phyloP scores from a whole-genome alignment of 2,797 vertebrate species.

The Oreochromis grahami region DNA sequence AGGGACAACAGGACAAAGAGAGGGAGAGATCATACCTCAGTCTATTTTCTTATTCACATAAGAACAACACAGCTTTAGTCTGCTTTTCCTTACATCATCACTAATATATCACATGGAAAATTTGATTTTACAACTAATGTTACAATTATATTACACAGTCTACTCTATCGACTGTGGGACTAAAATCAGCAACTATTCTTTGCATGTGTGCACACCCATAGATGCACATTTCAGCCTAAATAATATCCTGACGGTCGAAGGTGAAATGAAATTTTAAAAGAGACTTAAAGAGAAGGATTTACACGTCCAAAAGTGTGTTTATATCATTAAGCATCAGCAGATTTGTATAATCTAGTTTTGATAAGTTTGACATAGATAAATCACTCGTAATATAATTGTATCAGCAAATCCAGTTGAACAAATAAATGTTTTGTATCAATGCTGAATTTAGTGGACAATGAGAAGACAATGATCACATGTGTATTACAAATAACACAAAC shows the following conservation, averaged over 20 bases:
- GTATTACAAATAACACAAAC: background rate
- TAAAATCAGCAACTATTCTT: background rate
- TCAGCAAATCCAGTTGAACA: background rate
- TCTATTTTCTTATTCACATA: background rate
- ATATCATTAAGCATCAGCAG: background rate
- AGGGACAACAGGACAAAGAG: background rate
- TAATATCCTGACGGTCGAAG: background rate
- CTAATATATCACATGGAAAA: background rate
- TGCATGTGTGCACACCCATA: background rate
- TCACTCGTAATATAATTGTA: background rate
- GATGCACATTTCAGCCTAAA: background rate
- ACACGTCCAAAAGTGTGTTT: accelerated
- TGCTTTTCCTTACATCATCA: background rate
- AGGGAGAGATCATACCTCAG: background rate
- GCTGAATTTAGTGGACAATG: background rate
- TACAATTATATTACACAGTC: background rate
- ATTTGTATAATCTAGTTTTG: background rate
- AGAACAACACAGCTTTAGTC: background rate
- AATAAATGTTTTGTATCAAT: background rate
- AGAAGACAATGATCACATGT: background rate
- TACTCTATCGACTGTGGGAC: background rate
- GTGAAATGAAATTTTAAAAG: background rate
- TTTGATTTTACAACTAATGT: background rate
- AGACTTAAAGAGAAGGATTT: background rate
- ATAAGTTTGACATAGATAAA: background rate